phyloP scores from a whole-genome alignment of 2,888 invertebrate species.

The Leucophora obtusa region DNA sequence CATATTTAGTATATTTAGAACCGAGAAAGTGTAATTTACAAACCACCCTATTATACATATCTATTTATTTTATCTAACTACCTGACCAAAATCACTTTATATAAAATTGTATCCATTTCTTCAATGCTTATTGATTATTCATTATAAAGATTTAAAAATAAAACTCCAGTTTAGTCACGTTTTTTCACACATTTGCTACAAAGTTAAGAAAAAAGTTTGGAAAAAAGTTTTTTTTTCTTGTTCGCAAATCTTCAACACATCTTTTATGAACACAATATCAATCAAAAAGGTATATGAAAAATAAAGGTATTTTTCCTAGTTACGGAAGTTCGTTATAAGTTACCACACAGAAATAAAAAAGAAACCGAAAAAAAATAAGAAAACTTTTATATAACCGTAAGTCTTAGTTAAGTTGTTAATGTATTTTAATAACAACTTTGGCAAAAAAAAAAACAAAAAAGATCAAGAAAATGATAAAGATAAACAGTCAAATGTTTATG shows the following conservation, averaged over 20 bases:
- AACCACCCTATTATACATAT: too few species aligned
- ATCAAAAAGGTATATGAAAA: slow-evolving; percentile 27
- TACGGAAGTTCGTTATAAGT: slow-evolving; percentile 50
- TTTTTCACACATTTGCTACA: slow-evolving; percentile 42
- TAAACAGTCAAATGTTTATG: slow-evolving; percentile 7
- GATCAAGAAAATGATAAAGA: slow-evolving; percentile 8
- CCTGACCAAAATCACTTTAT: slow-evolving; percentile 9
- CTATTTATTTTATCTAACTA: slow-evolving; percentile 6
- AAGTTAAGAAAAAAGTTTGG: slow-evolving; percentile 7
- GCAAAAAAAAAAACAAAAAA: slow-evolving; percentile 18
- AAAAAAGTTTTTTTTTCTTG: slow-evolving; percentile 4
- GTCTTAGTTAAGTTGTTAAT: slow-evolving; percentile 49
- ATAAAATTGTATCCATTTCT: slow-evolving; percentile 19
- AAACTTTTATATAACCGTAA: slow-evolving; percentile 31
- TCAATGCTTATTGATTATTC: slow-evolving; percentile 39
- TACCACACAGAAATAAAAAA: slow-evolving; percentile 16
- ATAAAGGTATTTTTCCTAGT: neutral
- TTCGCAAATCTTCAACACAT: slow-evolving; percentile 45
- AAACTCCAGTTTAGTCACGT: slow-evolving; percentile 51
- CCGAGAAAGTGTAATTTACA: too few species aligned
- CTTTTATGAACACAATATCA: slow-evolving; percentile 38
- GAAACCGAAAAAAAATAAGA: slow-evolving; percentile 5
- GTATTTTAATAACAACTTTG: slow-evolving; percentile 38
- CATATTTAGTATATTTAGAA: too few species aligned
- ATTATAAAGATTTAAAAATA: slow-evolving; percentile 32